Evolutionary conservation across 2,797 vertebrate species (phyloP).

Genomic region (Poeciliopsis turneri): DNA sequence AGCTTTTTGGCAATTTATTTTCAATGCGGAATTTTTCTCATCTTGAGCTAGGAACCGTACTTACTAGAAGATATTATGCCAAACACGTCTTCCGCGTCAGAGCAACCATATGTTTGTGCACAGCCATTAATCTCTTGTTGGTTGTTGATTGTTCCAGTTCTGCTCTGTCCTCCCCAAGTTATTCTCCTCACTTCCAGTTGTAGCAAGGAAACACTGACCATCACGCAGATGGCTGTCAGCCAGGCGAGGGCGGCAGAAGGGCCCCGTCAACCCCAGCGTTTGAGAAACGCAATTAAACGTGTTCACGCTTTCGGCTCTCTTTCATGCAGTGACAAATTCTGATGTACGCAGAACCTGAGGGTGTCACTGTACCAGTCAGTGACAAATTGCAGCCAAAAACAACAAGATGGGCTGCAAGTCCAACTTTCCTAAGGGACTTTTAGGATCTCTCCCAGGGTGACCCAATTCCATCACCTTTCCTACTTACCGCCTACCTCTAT

Average conservation of each 20-base stretch:
- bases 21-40: conserved; percentile 35
- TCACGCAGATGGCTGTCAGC: conserved; percentile 77
- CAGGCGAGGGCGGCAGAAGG: conserved; percentile 69
- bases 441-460: conserved; percentile 79
- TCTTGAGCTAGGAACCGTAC: conserved; percentile 49
- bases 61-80: conserved; percentile 64
- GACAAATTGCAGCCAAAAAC: conserved; percentile 78
- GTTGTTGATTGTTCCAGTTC: conserved; percentile 68
- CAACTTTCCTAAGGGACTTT: conserved; percentile 72
- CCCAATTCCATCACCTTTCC: conserved; percentile 80
- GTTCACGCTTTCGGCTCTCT: conserved; percentile 37
- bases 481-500: conserved; percentile 42
- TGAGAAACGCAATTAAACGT: conserved; percentile 18
- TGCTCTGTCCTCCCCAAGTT: conserved; percentile 63
- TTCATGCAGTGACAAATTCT: conserved; percentile 56
- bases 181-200: conserved; percentile 67
- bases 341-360: conserved; percentile 50
- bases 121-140: conserved; percentile 71
- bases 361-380: conserved; percentile 67
- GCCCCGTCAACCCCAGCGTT: conserved; percentile 58
- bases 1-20: conserved; percentile 46
- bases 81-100: conserved; percentile 69
- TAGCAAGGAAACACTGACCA: conserved; percentile 64
- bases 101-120: conserved; percentile 75
- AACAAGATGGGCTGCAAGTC: conserved; percentile 62